Conservation (phyloP, 2,113 vertebrate species). For the Phrynosoma platyrhinos region DNA sequence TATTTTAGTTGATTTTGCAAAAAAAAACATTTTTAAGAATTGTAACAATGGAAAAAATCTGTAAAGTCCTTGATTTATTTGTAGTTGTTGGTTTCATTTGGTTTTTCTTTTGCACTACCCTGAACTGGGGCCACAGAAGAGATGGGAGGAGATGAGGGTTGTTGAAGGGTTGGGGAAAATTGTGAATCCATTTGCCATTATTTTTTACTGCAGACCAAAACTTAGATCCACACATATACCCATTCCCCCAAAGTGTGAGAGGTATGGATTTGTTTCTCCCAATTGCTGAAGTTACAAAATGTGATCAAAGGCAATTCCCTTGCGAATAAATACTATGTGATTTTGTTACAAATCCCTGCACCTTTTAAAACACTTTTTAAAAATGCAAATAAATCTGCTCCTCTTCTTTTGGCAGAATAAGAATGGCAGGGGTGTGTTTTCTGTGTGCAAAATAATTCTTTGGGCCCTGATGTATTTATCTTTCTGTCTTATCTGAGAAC, state of each 20-base stretch:
- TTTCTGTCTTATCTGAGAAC: rapidly evolving
- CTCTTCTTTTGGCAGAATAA: conserved; percentile 52
- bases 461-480: neutral
- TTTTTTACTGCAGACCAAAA: conserved; percentile 59
- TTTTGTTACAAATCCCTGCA: conserved; percentile 78
- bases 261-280: conserved; percentile 82
- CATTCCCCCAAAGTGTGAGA: conserved; percentile 10
- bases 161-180: conserved; percentile 39
- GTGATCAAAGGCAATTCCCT: conserved; percentile 66
- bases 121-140: conserved; percentile 36
- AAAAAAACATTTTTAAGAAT: neutral
- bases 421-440: neutral
- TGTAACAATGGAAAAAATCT: conserved; percentile 47
- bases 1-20: conserved; percentile 66
- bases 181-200: conserved; percentile 46
- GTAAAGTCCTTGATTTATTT: conserved; percentile 60
- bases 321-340: conserved; percentile 73
- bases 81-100: neutral
- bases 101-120: conserved; percentile 64
- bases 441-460: too few species aligned
- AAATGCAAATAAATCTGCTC: conserved; percentile 83
- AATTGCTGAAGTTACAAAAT: conserved; percentile 79
- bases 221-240: conserved; percentile 63
- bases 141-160: conserved; percentile 43
- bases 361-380: conserved; percentile 74